A percentile compares a stretch with the other conserved stretches of the same genome.
phyloP scores from a whole-genome alignment of 1,140 invertebrate genomes.

The Pseudomyrmex sp. region DNA sequence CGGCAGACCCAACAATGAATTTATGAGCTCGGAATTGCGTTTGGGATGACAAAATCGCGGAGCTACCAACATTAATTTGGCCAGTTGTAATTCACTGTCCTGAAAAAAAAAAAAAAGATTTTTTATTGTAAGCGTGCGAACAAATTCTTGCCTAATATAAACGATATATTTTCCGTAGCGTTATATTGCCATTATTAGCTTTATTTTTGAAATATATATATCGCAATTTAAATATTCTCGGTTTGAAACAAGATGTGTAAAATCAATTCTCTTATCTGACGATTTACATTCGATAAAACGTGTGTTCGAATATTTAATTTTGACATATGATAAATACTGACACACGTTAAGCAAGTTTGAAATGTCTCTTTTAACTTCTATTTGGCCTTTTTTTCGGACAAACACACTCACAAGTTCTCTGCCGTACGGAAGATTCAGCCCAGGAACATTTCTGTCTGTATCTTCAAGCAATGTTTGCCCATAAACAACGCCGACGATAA shows the following conservation, averaged over 20 bases:
- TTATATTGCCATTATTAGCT: neutral
- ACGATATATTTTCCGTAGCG: neutral
- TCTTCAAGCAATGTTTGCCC: constrained; percentile 71
- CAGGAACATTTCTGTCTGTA: constrained; percentile 65
- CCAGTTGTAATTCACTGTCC: constrained; percentile 78
- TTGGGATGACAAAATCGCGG: constrained; percentile 83
- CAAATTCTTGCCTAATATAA: neutral
- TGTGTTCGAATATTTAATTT: neutral
- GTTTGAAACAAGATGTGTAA: neutral
- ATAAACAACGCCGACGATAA: constrained; percentile 48
- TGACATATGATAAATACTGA: constrained; percentile 13
- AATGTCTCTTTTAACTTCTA: neutral
- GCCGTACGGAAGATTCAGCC: constrained; percentile 71
- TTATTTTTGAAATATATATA: neutral
- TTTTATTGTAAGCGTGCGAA: neutral
- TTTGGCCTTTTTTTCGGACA: neutral
- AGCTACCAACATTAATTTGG: constrained; percentile 74
- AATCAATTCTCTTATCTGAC: constrained; percentile 25
- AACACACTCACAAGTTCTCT: constrained; percentile 72
- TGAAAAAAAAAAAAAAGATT: constrained; percentile 59
- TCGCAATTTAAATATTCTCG: neutral
- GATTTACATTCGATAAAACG: neutral
- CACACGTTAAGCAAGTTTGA: neutral
- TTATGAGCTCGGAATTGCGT: constrained; percentile 91
- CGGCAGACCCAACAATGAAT: constrained; percentile 89